Percentiles rank a stretch among this genome's conserved stretches.
phyloP scores from a whole-genome alignment of 1,140 invertebrate genomes.

The Zaprionus inermis region DNA sequence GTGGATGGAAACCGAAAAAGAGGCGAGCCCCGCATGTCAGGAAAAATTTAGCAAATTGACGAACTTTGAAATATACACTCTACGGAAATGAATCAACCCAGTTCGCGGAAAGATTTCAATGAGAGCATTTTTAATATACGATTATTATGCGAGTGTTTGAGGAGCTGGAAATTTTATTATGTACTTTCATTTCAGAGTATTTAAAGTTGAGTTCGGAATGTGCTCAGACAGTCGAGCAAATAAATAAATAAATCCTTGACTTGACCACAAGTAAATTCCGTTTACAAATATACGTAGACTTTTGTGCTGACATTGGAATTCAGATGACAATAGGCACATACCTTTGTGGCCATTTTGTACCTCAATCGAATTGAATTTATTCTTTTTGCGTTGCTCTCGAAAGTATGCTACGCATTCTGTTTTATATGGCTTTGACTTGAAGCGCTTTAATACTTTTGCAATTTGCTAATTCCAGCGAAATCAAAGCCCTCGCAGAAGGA shows the following conservation, averaged over 20 bases:
- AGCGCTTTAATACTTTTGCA: background rate
- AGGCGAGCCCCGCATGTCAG: background rate
- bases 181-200: background rate
- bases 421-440: background rate
- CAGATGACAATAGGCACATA: background rate
- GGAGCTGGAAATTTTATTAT: background rate
- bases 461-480: slow-evolving; percentile 6
- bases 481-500: background rate
- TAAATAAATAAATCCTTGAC: background rate
- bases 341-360: background rate
- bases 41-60: slow-evolving; percentile 29
- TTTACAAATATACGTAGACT: background rate
- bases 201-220: background rate
- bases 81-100: slow-evolving; percentile 6
- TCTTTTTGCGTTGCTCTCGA: background rate
- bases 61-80: slow-evolving; percentile 26
- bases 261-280: background rate
- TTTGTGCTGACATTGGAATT: background rate
- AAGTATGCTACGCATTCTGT: background rate
- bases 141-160: background rate
- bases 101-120: slow-evolving; percentile 9
- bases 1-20: slow-evolving; percentile 5
- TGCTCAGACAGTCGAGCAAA: background rate
- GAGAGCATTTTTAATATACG: background rate
- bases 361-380: background rate